phyloP scores from a whole-genome alignment of 2,797 vertebrate species.

The Etheostoma perlongum region DNA sequence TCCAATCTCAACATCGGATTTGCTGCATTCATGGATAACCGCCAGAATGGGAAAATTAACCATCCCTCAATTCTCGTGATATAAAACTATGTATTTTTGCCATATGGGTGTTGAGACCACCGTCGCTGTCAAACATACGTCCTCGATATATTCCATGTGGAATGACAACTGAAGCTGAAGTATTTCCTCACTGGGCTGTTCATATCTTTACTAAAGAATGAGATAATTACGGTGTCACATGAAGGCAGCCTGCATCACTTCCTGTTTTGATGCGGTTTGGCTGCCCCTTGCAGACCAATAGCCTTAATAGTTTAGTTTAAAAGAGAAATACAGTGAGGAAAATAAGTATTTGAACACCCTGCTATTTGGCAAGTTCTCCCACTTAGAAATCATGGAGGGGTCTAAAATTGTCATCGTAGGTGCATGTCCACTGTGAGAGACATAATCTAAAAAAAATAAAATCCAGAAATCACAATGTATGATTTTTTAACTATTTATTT shows the following conservation, averaged over 20 bases:
- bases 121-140: fast-evolving
- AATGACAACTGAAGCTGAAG: fast-evolving
- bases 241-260: not conserved
- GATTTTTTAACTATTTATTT: too few relatives aligned
- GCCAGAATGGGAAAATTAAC: fast-evolving
- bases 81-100: not conserved
- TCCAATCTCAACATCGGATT: fast-evolving
- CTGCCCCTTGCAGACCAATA: not conserved
- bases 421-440: too few relatives aligned
- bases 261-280: slow-evolving; percentile 5
- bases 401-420: too few relatives aligned
- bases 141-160: fast-evolving
- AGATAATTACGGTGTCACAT: fast-evolving
- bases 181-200: fast-evolving
- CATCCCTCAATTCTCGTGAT: fast-evolving
- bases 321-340: not conserved
- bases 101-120: fast-evolving
- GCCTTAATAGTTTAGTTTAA: not conserved
- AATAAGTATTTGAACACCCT: too few relatives aligned
- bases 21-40: not conserved
- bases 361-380: too few relatives aligned
- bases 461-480: too few relatives aligned
- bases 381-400: too few relatives aligned
- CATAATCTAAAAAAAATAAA: too few relatives aligned
- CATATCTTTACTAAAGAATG: fast-evolving